A percentile compares a stretch with the other conserved stretches of the same genome.
These are phyloP conservation scores for Glandiceps talaboti DNA, from an alignment of 53 echinoderm and acorn worm species.

Conservation along the genomic window DNA sequence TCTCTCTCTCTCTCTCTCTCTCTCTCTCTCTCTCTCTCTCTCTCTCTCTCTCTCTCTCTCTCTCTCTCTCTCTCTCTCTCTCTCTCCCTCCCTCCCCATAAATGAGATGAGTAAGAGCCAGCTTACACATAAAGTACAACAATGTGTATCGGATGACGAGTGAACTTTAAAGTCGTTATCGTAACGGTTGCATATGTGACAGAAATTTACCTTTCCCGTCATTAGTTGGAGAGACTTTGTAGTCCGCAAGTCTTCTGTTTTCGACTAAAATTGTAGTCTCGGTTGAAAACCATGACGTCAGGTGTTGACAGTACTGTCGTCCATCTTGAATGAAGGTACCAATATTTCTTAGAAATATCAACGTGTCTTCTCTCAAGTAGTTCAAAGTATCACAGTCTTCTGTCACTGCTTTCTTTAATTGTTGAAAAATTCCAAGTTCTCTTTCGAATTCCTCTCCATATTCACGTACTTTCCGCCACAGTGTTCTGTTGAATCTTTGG, in stretches of 20 bases:
- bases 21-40: too few species aligned
- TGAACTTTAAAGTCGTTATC: too few species aligned
- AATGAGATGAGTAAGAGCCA: too few species aligned
- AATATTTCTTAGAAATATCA: neutral
- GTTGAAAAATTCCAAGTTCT: neutral
- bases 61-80: too few species aligned
- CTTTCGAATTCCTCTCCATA: neutral
- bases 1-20: too few species aligned
- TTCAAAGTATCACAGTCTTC: neutral
- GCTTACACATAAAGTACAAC: too few species aligned
- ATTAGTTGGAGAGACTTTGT: neutral
- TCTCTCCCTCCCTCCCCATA: too few species aligned
- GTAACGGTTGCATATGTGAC: too few species aligned
- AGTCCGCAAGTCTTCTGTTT: neutral
- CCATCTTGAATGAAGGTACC: too few species aligned
- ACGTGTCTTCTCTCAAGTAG: neutral
- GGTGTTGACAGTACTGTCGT: neutral
- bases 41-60: too few species aligned
- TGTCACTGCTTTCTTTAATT: neutral
- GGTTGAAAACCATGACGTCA: neutral
- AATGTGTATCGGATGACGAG: too few species aligned
- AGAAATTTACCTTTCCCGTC: neutral
- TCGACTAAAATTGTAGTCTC: neutral
- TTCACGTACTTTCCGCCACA: neutral
- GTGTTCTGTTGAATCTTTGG: neutral